Percentiles rank a stretch among this genome's conserved stretches.
phyloP scores from a whole-genome alignment of 2,888 invertebrate genomes.

The Cataglyphis cursor region DNA sequence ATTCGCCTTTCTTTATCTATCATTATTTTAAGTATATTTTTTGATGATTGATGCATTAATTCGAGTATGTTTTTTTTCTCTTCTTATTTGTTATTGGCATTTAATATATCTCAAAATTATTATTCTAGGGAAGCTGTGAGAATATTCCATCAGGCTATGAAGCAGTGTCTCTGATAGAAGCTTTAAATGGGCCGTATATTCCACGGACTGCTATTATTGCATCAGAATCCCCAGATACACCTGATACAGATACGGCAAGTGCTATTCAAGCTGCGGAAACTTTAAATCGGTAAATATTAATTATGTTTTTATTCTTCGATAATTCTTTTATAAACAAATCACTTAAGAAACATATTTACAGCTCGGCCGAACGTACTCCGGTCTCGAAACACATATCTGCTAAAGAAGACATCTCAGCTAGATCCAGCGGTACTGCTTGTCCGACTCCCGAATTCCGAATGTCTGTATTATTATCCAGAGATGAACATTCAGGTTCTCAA shows the following conservation, averaged over 20 bases:
- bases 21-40: background rate
- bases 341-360: constrained; percentile 58
- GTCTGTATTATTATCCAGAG: constrained; percentile 91
- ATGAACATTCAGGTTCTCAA: constrained; percentile 87
- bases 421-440: constrained; percentile 82
- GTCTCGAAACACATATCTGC: constrained; percentile 81
- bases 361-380: constrained; percentile 83
- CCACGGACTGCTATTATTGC: constrained; percentile 87
- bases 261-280: constrained; percentile 91
- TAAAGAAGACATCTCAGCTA: constrained; percentile 83
- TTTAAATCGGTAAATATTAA: constrained; percentile 88
- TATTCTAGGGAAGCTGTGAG: constrained; percentile 90
- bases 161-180: constrained; percentile 97
- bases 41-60: background rate
- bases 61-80: background rate
- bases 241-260: constrained; percentile 90
- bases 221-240: constrained; percentile 88
- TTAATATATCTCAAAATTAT: constrained; percentile 1
- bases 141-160: constrained; percentile 97
- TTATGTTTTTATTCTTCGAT: constrained; percentile 18
- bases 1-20: background rate
- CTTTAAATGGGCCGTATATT: constrained; percentile 95
- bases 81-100: constrained; percentile 3
- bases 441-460: constrained; percentile 90
- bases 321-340: background rate